phyloP scores from a whole-genome alignment of 2,797 vertebrate genomes.

The Molothrus aeneus region DNA sequence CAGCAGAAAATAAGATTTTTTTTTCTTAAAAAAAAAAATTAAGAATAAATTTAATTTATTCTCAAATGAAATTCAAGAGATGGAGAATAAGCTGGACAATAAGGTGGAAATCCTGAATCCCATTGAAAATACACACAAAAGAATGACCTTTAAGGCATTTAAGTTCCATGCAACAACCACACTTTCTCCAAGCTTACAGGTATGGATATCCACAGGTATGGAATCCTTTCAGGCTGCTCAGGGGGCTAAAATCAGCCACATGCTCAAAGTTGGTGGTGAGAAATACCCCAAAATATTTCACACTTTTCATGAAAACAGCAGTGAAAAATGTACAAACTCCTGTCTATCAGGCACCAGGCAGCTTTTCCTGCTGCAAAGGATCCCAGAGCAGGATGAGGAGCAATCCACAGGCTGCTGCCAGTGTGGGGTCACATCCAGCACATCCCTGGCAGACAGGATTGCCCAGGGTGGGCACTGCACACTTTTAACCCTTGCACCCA shows the following conservation, averaged over 20 bases:
- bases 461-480: background rate
- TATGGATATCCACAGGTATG: background rate
- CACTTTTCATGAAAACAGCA: background rate
- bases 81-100: background rate
- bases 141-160: background rate
- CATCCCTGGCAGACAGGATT: background rate
- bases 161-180: background rate
- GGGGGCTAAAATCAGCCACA: rapidly evolving
- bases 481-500: background rate
- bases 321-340: background rate
- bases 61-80: background rate
- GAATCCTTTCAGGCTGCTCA: background rate
- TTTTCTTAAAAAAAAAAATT: background rate
- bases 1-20: background rate
- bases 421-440: background rate
- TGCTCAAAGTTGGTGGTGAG: background rate
- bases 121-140: background rate
- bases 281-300: background rate
- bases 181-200: background rate
- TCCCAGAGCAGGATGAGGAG: background rate
- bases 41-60: background rate
- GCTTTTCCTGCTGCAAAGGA: background rate
- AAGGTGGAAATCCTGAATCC: background rate
- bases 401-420: background rate
- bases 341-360: background rate